A percentile compares a stretch with the other conserved stretches of the same genome.
Evolutionary conservation across 2,797 vertebrate species (phyloP).

Genomic region (Myotis pilosus): DNA sequence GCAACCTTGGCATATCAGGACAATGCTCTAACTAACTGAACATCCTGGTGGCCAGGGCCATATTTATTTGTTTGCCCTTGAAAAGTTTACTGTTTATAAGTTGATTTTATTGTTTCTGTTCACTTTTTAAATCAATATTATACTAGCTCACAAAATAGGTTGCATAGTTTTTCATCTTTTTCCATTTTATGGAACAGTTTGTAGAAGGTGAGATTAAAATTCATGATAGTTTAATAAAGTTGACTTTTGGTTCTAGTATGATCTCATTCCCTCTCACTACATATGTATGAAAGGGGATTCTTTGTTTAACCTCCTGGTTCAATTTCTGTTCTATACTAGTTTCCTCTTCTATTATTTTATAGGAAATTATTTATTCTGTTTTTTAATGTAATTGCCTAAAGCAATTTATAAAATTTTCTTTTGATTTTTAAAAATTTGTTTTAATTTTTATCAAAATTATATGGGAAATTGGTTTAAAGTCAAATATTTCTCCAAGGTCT

Average conservation of each 20-base stretch:
- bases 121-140: neutral
- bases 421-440: neutral
- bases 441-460: slow-evolving; percentile 31
- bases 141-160: neutral
- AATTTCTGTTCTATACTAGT: neutral
- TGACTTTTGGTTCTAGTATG: neutral
- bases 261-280: neutral
- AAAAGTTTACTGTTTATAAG: neutral
- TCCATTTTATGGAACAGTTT: slow-evolving; percentile 11
- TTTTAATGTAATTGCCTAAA: slow-evolving; percentile 3
- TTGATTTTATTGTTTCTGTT: slow-evolving; percentile 2
- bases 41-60: neutral
- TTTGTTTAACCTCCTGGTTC: neutral
- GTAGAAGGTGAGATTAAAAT: neutral
- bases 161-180: neutral
- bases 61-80: neutral
- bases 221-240: neutral
- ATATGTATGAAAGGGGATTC: neutral
- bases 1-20: neutral
- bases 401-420: neutral
- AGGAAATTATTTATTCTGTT: neutral
- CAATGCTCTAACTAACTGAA: neutral
- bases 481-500: neutral
- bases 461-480: neutral
- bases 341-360: neutral